A percentile compares a stretch with the other conserved stretches of the same genome.
phyloP scores from a whole-genome alignment of 2,797 vertebrate species.

The Ptychobarbus kaznakovi region DNA sequence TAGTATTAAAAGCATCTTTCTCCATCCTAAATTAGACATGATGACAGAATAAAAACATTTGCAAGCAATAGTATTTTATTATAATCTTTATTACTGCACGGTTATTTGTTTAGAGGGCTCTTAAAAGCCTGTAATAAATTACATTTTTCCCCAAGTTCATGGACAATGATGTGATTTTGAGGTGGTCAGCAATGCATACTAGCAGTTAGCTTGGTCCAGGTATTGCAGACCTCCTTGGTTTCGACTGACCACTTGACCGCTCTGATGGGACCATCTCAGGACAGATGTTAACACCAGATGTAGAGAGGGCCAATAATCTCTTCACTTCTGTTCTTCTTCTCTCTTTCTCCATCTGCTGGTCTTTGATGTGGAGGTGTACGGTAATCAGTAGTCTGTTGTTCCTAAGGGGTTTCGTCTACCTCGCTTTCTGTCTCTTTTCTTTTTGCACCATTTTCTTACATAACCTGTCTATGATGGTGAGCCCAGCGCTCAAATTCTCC shows the following conservation, averaged over 20 bases:
- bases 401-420: constrained; percentile 24
- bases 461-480: constrained; percentile 38
- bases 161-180: neutral
- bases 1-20: neutral
- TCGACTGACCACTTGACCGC: neutral
- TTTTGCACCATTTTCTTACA: constrained; percentile 40
- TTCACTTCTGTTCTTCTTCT: constrained; percentile 12
- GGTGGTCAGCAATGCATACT: neutral
- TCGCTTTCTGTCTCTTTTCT: neutral
- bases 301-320: constrained; percentile 7
- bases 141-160: neutral
- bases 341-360: constrained; percentile 18
- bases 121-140: neutral
- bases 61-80: neutral
- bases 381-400: constrained; percentile 46
- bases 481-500: constrained; percentile 18
- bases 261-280: neutral
- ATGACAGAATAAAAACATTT: neutral
- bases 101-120: neutral
- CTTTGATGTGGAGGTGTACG: constrained; percentile 42
- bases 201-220: neutral
- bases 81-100: neutral
- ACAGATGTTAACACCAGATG: constrained; percentile 17
- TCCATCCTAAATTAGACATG: neutral
- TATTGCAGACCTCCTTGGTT: neutral